A percentile compares a stretch with the other conserved stretches of the same genome.
Conservation (phyloP, 2,888 invertebrate genomes). For the Megastigmus dorsalis region DNA sequence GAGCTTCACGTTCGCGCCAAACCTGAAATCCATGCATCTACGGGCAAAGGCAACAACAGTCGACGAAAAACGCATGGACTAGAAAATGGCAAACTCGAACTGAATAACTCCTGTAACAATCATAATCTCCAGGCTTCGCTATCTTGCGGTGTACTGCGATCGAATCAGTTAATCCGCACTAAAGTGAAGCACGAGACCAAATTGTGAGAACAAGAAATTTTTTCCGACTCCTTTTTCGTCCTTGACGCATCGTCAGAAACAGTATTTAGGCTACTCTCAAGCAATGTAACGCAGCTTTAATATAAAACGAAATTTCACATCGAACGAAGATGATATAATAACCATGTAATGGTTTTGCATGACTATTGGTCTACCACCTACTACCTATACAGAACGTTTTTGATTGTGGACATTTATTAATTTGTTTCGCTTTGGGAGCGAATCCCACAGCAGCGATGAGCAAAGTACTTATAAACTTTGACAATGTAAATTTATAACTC, state of each 20-base stretch:
- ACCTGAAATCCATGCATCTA: constrained; percentile 52
- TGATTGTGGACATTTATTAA: background rate
- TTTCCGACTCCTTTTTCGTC: background rate
- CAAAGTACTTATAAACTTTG: constrained; percentile 6
- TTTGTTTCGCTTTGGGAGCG: background rate
- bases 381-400: background rate
- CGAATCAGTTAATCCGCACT: constrained; percentile 68
- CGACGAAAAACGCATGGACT: constrained; percentile 61
- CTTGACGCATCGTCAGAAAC: constrained; percentile 4
- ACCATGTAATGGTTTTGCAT: background rate
- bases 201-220: constrained; percentile 59
- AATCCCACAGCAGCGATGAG: background rate
- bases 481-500: constrained; percentile 15
- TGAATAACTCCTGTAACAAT: constrained; percentile 2
- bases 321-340: background rate
- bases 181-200: constrained; percentile 72
- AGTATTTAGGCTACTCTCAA: constrained; percentile 25
- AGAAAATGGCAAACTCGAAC: constrained; percentile 53
- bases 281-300: constrained; percentile 7
- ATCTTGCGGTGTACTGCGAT: constrained; percentile 62
- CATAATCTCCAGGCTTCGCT: constrained; percentile 55
- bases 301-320: background rate
- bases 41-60: background rate
- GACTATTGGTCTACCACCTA: no score
- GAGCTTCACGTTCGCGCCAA: constrained; percentile 66